phyloP scores from a whole-genome alignment of 2,888 invertebrate genomes.

The Dermolepida albohirtum region DNA sequence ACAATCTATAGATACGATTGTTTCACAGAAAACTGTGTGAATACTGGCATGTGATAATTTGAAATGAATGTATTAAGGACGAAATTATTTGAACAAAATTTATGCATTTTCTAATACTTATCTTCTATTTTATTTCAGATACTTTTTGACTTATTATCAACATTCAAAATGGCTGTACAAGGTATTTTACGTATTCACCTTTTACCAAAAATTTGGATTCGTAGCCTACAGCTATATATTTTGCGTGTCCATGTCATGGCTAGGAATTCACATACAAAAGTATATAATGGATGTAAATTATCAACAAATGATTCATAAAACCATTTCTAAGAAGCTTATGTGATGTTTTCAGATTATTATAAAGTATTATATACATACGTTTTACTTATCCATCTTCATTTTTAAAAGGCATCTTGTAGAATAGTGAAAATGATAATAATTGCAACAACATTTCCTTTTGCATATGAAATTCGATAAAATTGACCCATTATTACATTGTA shows the following conservation, averaged over 20 bases:
- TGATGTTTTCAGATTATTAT: conserved; percentile 13
- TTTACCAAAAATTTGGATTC: conserved; percentile 48
- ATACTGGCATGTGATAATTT: no score
- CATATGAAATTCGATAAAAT: no score
- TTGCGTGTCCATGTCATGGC: conserved; percentile 15
- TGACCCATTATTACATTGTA: no score
- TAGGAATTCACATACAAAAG: conserved; percentile 42
- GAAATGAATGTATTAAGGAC: no score
- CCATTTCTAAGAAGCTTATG: conserved; percentile 34
- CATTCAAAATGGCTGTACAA: conserved; percentile 57
- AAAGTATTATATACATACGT: background rate
- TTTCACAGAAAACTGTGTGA: no score
- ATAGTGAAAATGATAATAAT: no score
- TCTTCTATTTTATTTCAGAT: conserved; percentile 52
- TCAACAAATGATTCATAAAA: conserved; percentile 34
- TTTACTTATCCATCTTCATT: conserved; percentile 4
- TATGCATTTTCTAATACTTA: background rate
- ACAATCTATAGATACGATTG: no score
- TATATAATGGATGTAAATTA: conserved; percentile 33
- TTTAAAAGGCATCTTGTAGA: no score
- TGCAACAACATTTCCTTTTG: no score
- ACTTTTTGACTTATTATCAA: conserved; percentile 53
- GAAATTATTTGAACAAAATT: no score
- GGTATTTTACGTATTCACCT: conserved; percentile 50
- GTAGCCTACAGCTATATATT: conserved; percentile 35